These are phyloP conservation scores for Catostomus latipinnis DNA, from an alignment of 2,797 vertebrate genomes.

Conservation along the genomic window DNA sequence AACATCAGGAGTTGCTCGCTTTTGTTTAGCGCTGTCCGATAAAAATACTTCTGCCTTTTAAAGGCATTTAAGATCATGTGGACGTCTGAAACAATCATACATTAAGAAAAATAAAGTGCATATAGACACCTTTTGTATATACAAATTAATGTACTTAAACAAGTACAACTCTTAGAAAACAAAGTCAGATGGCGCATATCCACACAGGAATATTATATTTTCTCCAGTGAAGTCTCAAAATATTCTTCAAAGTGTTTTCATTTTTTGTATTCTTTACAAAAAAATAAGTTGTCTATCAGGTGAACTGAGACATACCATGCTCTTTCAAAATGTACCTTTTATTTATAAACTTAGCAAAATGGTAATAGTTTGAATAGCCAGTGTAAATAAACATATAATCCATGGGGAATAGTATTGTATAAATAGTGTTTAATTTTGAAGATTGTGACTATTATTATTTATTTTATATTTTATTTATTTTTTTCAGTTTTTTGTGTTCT, in stretches of 20 bases:
- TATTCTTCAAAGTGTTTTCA: conserved; percentile 56
- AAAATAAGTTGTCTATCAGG: conserved; percentile 54
- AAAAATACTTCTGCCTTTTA: conserved; percentile 43
- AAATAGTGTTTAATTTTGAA: conserved; percentile 53
- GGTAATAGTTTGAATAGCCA: conserved; percentile 49
- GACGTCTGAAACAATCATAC: conserved; percentile 61
- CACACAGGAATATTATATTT: conserved; percentile 54
- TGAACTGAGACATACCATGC: conserved; percentile 51
- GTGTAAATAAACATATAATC: conserved; percentile 48
- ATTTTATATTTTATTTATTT: conserved; percentile 52
- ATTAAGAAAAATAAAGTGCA: conserved; percentile 71
- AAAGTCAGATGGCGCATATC: conserved; percentile 59
- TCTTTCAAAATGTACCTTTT: conserved; percentile 59
- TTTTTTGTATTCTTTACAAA: conserved; percentile 58
- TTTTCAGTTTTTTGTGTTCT: conserved; percentile 59
- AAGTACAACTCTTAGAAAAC: conserved; percentile 69
- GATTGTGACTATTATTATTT: conserved; percentile 39
- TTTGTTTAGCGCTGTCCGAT: conserved; percentile 27
- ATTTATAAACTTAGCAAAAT: conserved; percentile 65
- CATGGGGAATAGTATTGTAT: conserved; percentile 50
- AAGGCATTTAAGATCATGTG: conserved; percentile 64
- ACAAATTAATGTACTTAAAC: conserved; percentile 66
- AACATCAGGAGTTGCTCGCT: conserved; percentile 28
- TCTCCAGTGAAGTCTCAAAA: conserved; percentile 62
- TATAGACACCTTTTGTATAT: conserved; percentile 67